Base-by-base conservation (phyloP, 2,888 invertebrate species). In the Pasiphila rectangulata region DNA sequence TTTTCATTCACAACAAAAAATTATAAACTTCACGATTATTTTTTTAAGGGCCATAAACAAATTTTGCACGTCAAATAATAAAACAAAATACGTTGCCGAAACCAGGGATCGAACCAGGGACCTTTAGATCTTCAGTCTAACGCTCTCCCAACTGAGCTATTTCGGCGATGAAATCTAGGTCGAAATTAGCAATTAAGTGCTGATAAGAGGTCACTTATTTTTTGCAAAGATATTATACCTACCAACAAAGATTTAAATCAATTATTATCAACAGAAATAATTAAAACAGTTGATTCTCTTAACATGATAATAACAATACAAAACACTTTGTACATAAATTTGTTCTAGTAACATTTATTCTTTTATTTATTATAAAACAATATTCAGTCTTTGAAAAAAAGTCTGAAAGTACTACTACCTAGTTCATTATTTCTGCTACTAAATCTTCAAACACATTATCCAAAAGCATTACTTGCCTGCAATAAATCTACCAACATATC, bases 401-500 rank as follows among this genome's bases (percentile, higher is more conserved):
- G 3, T 27, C 13, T 13, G 13, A 13, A 27, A 9, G 13, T 27
- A 6, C 12, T n/a, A n/a, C 25, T 25, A 7, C 3, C 3, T n/a
- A n/a, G n/a, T n/a, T n/a, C n/a, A n/a, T 12, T 27, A 50, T 51
- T 50, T 25, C 3, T 20, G 15, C 25, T 13, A 30, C 10, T 43
- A 52, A 54, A 51, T 57, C 52, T 43, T 30, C 27, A 34, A 37
- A 39, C 42, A 42, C 53, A 36, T 50, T 49, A 62, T 51, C 43
- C 37, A 27, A 54, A 56, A 58, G 35, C 54, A 46, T 54, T 48
- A 51, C 48, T 51, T 44, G 54, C 44, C 56, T 60, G 60, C 68
- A 73, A 79, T 84, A 84, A 83, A 83, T 83, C 72, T 67, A 67
- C 67, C 58, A 66, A 57, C 63, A 56, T 61, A 75, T 75, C 79